Base-by-base conservation (phyloP, 2,888 invertebrate species). In the Smittia aterrima region DNA sequence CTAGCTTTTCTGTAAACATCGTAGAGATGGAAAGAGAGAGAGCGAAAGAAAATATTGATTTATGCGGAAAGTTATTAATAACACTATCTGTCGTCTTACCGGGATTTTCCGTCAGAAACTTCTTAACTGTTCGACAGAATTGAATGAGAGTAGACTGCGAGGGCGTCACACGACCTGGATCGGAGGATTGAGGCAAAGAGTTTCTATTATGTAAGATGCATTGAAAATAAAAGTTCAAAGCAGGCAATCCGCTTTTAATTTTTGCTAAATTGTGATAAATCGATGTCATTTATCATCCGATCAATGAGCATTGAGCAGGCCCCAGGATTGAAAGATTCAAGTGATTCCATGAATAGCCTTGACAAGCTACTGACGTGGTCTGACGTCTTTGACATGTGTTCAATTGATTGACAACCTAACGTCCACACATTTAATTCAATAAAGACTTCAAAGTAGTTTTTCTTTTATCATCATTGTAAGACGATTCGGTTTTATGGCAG, bases 1-100 rank as follows among this genome's bases (percentile, higher is more conserved):
- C 86, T 76, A 92, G 79, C 77, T 86, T 85, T 79, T 87, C 92
- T 91, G 86, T 20, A 85, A 86, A 78, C 81, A 58, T n/a, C 18
- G 18, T 7, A 38, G 38, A 11, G 11, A 38, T 38, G 38, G 38
- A 38, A 16, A 54, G 16, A 54, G 7, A 54, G 16, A 54, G 11
- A 54, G 7, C 54, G n/a, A 18, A 24, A n/a, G 20, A 13, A 66
- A 24, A 27, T 24, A 66, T 66, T 27, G 27, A n/a, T 66, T 66
- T 66, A 66, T 66, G 66, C 9, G n/a, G n/a, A 27, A 9, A 66
- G 16, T 27, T 66, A n/a, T 66, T 22, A 18, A 58, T 58, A 6
- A 18, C 1, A 58, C 22, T 20, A 9, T 58, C 22, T 18, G 22
- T 18, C 22, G 58, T 32, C 72, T 72, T 62, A 72, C 72, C 24